Percentiles rank a stretch among this genome's conserved stretches.
phyloP scores from a whole-genome alignment of 2,888 invertebrate species.

The Athripsodes cinereus region DNA sequence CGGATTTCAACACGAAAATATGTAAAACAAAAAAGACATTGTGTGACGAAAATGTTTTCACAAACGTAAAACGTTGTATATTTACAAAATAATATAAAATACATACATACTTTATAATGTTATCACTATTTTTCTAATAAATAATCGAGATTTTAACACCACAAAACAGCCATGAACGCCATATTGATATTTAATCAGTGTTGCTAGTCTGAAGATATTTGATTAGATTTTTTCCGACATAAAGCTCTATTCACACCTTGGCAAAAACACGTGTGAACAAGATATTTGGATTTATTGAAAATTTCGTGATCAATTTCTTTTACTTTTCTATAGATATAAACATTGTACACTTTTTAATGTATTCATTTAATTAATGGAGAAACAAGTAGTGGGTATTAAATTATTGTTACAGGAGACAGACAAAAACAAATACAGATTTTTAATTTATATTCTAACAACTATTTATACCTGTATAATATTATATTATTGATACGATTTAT shows the following conservation, averaged over 20 bases:
- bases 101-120: constrained; percentile 2
- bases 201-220: not conserved
- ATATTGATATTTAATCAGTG: not conserved
- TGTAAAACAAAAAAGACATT: not conserved
- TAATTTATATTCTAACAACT: too few species aligned
- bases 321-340: too few species aligned
- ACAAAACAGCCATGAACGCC: not conserved
- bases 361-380: too few species aligned
- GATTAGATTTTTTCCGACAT: not conserved
- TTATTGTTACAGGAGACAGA: too few species aligned
- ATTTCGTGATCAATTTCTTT: too few species aligned
- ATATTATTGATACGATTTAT: too few species aligned
- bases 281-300: too few species aligned
- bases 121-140: constrained; percentile 1
- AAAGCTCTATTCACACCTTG: not conserved
- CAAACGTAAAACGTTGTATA: not conserved
- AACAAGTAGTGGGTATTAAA: too few species aligned
- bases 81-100: not conserved
- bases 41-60: not conserved
- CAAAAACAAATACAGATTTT: too few species aligned
- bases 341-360: too few species aligned
- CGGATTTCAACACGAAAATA: not conserved
- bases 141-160: not conserved
- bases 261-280: too few species aligned
- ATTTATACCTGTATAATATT: too few species aligned